phyloP scores from a whole-genome alignment of 2,888 invertebrate genomes.

The Hypsopygia costalis region DNA sequence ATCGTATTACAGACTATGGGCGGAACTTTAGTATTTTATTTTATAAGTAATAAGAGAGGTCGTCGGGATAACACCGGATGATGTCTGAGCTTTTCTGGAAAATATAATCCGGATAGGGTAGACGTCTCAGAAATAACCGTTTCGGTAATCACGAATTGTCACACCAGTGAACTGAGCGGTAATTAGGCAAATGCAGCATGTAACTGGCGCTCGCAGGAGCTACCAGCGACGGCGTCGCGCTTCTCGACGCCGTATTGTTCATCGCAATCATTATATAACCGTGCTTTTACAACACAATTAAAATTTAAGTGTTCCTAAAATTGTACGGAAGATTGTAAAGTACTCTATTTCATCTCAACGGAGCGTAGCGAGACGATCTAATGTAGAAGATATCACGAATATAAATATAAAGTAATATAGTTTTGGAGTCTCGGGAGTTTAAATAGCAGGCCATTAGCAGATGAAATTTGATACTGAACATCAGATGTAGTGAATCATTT shows the following conservation, averaged over 20 bases:
- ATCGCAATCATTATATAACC: constrained; percentile 74
- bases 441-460: constrained; percentile 35
- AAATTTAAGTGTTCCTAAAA: constrained; percentile 76
- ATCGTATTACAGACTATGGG: constrained; percentile 33
- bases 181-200: constrained; percentile 76
- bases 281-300: constrained; percentile 76
- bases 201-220: constrained; percentile 48
- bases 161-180: constrained; percentile 65
- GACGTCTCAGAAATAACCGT: constrained; percentile 57
- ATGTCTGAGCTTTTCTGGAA: constrained; percentile 37
- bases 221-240: constrained; percentile 27
- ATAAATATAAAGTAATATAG: too few species aligned
- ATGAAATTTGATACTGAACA: constrained; percentile 23
- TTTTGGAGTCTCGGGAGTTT: too few species aligned
- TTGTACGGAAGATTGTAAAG: constrained; percentile 57
- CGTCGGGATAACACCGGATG: constrained; percentile 33
- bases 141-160: constrained; percentile 68
- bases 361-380: constrained; percentile 42
- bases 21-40: constrained; percentile 44
- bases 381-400: too few species aligned
- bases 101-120: constrained; percentile 46
- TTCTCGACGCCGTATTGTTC: constrained; percentile 57
- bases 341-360: constrained; percentile 61
- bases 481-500: constrained; percentile 33
- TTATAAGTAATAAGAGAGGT: constrained; percentile 38